Evolutionary conservation across 2,888 invertebrate species (phyloP), one percentile per base, ranked within the genome.

Genomic region (Neoaliturus tenellus): DNA sequence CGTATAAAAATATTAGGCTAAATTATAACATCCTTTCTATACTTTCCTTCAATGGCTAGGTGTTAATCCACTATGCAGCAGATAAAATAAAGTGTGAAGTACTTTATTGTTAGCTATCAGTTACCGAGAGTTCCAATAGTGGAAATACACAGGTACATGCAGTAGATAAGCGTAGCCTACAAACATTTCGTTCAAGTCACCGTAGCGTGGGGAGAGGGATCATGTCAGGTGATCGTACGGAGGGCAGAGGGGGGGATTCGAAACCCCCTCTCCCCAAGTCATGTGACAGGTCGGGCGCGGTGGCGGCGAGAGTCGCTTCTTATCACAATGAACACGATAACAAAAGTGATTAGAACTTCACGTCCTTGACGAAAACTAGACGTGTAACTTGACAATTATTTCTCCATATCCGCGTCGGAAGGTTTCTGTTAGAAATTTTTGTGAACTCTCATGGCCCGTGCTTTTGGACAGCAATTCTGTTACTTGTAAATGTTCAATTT

Each of bases 271-370:
- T 14, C 41, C 41, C 17, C 55, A 23, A 14, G 55, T 55, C 55
- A 55, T 20, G 55, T 55, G 55, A 55, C 55, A 8, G 55, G 55
- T 5, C 10, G 55, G 55, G 55, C 23, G 28, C 44, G 44, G 51
- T 23, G 51, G 20, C 51, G 48, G 48, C 48, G 8, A 48, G 8
- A 48, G 25, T 23, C 23, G 25, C 14, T 31, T 62, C 62, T 62
- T 62, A 62, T 62, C 62, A 14, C 28, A 62, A 62, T 31, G 62
- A 62, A 6, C 51, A 51, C 10, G 62, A 62, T 62, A 62, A 62
- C 62, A 10, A 62, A 31, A 28, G 28, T 62, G 62, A 62, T 62
- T 62, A 62, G 62, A 62, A 28, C 25, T 31, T 62, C 3, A 31
- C 12, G 62, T 3, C 31, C 62, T 62, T 62, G 62, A 62, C 62